Conservation (phyloP, 2,888 invertebrate species). For the Atrina japonica region DNA sequence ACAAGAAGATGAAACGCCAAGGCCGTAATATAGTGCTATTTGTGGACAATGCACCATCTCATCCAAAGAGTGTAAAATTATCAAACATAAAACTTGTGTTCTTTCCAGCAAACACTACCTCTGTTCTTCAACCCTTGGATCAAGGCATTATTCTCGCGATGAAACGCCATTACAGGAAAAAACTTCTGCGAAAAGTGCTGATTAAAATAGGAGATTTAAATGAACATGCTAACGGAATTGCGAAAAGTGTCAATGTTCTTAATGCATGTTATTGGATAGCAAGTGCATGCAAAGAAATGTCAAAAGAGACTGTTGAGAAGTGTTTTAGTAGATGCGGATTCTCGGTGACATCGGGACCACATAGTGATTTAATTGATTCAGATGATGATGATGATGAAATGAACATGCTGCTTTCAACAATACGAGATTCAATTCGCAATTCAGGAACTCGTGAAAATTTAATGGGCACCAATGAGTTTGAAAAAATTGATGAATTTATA, state of each 20-base stretch:
- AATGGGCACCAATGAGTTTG: neutral
- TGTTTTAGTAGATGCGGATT: neutral
- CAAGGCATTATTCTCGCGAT: neutral
- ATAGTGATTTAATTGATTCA: neutral
- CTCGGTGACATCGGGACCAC: no score
- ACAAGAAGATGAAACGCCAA: no score
- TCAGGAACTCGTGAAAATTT: neutral
- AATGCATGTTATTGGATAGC: neutral
- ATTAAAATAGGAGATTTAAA: neutral
- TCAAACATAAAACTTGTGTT: neutral
- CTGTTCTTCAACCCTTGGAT: neutral
- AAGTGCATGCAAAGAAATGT: neutral
- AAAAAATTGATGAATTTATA: neutral
- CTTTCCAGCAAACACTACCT: conserved; percentile 5
- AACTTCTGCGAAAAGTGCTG: neutral
- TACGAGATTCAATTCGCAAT: no score
- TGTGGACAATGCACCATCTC: no score
- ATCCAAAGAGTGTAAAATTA: no score
- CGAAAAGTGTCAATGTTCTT: neutral
- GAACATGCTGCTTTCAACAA: neutral
- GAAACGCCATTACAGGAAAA: conserved; percentile 2
- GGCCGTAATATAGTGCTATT: no score
- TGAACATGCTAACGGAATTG: neutral
- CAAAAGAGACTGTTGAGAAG: neutral
- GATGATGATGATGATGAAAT: conserved; percentile 12